These are phyloP conservation scores for Hiodon tergisus DNA, from an alignment of 2,113 vertebrate species.

Conservation along the genomic window DNA sequence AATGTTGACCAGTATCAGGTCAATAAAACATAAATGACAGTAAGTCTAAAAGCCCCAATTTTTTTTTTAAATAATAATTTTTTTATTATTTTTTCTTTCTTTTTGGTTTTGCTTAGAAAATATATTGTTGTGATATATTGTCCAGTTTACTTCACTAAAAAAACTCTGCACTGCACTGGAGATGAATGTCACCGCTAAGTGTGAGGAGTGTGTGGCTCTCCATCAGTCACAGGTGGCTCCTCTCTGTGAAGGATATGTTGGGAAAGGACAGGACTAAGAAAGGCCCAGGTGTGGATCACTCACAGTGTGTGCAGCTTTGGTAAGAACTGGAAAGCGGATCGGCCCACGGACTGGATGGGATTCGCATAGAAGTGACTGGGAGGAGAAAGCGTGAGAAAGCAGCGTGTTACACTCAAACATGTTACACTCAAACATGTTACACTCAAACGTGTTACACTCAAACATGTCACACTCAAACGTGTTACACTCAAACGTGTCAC, in stretches of 20 bases:
- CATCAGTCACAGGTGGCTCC: background rate
- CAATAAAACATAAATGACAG: background rate
- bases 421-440: too few species aligned
- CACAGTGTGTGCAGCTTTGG: conserved; percentile 91
- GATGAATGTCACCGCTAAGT: too few species aligned
- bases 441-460: too few species aligned
- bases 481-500: too few species aligned
- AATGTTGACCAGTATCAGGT: background rate
- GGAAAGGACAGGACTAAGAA: background rate
- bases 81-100: background rate
- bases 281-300: conserved; percentile 53
- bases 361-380: conserved; percentile 91
- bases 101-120: too few species aligned
- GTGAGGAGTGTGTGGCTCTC: too few species aligned
- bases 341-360: conserved; percentile 93
- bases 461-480: too few species aligned
- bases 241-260: background rate
- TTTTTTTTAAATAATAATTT: background rate
- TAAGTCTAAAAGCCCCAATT: background rate
- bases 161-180: too few species aligned
- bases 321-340: conserved; percentile 87
- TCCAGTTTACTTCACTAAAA: too few species aligned
- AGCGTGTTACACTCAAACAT: background rate
- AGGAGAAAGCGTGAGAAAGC: conserved; percentile 29
- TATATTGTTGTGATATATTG: too few species aligned